Conservation (phyloP, 2,797 vertebrate genomes). For the Sorex maritimensis region DNA sequence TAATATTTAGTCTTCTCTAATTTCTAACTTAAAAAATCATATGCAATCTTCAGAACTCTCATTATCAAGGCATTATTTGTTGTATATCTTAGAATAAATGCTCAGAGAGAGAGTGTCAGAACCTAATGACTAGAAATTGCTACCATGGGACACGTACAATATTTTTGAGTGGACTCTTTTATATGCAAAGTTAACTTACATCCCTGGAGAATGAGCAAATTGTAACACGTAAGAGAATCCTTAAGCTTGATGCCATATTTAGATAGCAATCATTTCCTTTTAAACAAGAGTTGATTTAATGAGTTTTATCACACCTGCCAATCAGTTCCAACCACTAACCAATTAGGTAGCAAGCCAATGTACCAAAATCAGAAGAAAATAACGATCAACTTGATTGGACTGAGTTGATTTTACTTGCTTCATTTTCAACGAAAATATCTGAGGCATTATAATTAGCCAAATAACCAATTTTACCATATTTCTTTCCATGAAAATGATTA, state of each 20-base stretch:
- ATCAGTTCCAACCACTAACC: constrained; percentile 69
- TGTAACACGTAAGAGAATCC: constrained; percentile 59
- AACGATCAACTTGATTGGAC: constrained; percentile 72
- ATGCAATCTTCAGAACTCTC: constrained; percentile 16
- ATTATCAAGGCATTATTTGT: constrained; percentile 35
- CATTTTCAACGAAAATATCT: constrained; percentile 52
- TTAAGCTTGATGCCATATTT: constrained; percentile 74
- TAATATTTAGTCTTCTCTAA: constrained; percentile 23
- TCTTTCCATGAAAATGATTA: constrained; percentile 15
- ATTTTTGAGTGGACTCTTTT: constrained; percentile 64
- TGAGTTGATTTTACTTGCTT: constrained; percentile 69
- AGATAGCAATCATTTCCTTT: constrained; percentile 79
- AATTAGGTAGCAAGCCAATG: constrained; percentile 73
- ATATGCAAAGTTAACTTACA: constrained; percentile 67
- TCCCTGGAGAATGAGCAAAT: constrained; percentile 60
- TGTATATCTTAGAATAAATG: constrained; percentile 45
- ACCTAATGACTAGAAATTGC: constrained; percentile 56
- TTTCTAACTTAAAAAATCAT: constrained; percentile 40
- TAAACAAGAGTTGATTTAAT: constrained; percentile 75
- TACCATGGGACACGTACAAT: neutral
- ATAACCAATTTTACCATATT: constrained; percentile 64
- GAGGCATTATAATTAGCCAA: constrained; percentile 60
- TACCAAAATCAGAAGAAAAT: constrained; percentile 70
- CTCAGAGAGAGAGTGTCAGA: constrained; percentile 10
- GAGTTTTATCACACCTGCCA: constrained; percentile 75